Conservation (phyloP, 1,140 invertebrate genomes). For the Antheraea mylitta region DNA sequence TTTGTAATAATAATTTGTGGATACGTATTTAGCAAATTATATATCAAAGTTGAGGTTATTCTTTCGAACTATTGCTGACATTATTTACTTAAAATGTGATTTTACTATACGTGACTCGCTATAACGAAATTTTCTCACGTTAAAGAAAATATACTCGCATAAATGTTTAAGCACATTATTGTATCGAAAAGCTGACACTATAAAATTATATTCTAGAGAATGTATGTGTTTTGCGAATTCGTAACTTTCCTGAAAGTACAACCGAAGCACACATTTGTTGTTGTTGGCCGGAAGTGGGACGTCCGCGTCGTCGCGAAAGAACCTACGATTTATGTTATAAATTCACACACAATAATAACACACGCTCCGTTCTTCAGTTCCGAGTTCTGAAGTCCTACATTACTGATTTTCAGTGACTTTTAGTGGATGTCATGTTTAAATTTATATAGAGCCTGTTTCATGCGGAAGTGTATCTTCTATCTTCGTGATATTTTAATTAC, state of each 20-base stretch:
- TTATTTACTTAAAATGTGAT: too few species aligned
- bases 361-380: not conserved
- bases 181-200: too few species aligned
- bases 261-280: not conserved
- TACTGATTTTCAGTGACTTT: not conserved
- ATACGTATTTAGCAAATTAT: too few species aligned
- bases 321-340: not conserved
- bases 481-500: not conserved
- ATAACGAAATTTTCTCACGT: too few species aligned
- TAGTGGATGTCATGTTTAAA: not conserved
- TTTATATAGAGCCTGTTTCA: not conserved
- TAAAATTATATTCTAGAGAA: not conserved
- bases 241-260: not conserved
- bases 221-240: not conserved
- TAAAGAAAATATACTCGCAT: too few species aligned
- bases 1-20: too few species aligned
- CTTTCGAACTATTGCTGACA: too few species aligned
- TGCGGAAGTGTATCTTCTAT: not conserved
- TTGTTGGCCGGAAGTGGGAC: not conserved
- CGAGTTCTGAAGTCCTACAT: not conserved
- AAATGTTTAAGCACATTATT: too few species aligned
- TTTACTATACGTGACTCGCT: too few species aligned
- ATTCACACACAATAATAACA: not conserved
- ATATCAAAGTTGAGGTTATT: too few species aligned
- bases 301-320: not conserved